Conservation (phyloP, 2,888 invertebrate genomes). For the Hipparchia semele region DNA sequence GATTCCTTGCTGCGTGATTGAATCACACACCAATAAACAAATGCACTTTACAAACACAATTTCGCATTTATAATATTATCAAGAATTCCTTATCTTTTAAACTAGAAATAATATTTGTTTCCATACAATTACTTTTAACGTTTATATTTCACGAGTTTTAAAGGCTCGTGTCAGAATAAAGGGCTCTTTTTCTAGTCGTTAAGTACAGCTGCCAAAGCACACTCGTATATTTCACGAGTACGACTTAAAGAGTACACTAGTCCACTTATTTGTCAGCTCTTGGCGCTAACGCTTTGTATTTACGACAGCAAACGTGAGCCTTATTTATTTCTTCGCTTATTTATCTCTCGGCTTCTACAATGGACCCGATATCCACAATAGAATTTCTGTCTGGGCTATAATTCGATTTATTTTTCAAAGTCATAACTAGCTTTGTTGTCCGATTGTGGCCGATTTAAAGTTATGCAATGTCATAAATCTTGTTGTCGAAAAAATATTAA, state of each 20-base stretch:
- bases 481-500: slow-evolving; percentile 54
- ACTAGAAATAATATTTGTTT: too few species aligned
- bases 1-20: too few species aligned
- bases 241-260: slow-evolving; percentile 7
- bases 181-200: background rate
- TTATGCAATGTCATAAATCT: slow-evolving; percentile 62
- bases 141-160: too few species aligned
- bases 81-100: too few species aligned
- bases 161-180: background rate
- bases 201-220: slow-evolving; percentile 1
- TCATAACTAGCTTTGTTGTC: slow-evolving; percentile 41
- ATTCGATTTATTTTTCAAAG: slow-evolving; percentile 60
- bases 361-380: slow-evolving; percentile 47
- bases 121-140: too few species aligned
- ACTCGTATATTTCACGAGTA: slow-evolving; percentile 7
- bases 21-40: too few species aligned
- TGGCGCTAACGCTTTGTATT: slow-evolving; percentile 31
- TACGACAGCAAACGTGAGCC: slow-evolving; percentile 35
- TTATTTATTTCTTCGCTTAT: slow-evolving; percentile 51
- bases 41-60: too few species aligned
- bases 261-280: slow-evolving; percentile 32
- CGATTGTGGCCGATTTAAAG: slow-evolving; percentile 45
- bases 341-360: slow-evolving; percentile 46
- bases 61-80: too few species aligned
- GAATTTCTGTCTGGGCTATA: slow-evolving; percentile 48